These are phyloP conservation scores for Mixornis gularis DNA, from an alignment of 2,113 vertebrate genomes.

Conservation along the genomic window DNA sequence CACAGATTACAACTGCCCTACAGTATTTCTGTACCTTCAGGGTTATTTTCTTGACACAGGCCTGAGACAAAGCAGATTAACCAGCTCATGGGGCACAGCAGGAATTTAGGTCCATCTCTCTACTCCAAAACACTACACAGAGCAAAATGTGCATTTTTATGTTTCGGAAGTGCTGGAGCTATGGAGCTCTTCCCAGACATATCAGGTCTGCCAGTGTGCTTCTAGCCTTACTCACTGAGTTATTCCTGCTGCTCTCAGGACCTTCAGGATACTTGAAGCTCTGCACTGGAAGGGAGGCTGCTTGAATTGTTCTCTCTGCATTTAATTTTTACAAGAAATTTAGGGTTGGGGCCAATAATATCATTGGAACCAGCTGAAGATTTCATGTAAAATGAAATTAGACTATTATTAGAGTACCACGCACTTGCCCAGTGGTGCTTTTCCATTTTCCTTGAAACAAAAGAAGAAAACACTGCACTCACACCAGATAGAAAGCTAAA, in stretches of 20 bases:
- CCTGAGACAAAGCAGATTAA: background rate
- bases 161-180: fast-evolving
- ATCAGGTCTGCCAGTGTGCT: background rate
- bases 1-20: background rate
- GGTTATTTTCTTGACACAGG: background rate
- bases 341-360: background rate
- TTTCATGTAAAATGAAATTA: background rate
- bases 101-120: background rate
- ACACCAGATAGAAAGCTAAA: background rate
- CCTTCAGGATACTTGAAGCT: background rate
- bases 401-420: background rate
- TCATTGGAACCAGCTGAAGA: background rate
- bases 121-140: background rate
- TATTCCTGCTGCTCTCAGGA: background rate
- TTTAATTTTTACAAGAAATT: background rate
- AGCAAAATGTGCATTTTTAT: background rate
- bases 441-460: background rate
- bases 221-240: background rate
- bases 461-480: background rate
- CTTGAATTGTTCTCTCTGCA: background rate
- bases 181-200: background rate
- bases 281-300: background rate
- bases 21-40: background rate
- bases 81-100: background rate
- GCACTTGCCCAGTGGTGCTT: background rate